phyloP scores from a whole-genome alignment of 2,113 vertebrate genomes.

The Cebus imitator region DNA sequence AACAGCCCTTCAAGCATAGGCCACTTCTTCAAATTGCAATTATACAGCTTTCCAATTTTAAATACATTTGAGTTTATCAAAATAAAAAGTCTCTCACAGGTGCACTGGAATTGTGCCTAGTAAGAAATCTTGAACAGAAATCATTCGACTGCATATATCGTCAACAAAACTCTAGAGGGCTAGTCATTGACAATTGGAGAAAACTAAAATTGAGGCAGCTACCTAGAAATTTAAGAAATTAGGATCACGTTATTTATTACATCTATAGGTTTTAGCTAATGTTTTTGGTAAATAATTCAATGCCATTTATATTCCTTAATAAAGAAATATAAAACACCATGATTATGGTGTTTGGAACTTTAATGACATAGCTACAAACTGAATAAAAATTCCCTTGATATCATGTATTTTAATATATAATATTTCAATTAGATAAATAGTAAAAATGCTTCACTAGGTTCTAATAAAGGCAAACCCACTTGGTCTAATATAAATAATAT shows the following conservation, averaged over 20 bases:
- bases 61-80: slow-evolving; percentile 47
- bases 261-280: not conserved
- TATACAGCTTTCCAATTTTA: slow-evolving; percentile 45
- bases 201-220: slow-evolving; percentile 1
- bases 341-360: not conserved
- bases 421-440: not conserved
- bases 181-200: not conserved
- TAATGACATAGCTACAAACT: not conserved
- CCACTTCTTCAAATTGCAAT: slow-evolving; percentile 35
- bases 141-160: not conserved
- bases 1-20: not conserved
- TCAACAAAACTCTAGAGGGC: not conserved
- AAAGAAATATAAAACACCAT: not conserved
- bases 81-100: slow-evolving; percentile 48
- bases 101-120: slow-evolving; percentile 51
- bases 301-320: not conserved
- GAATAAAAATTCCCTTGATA: not conserved
- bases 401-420: not conserved
- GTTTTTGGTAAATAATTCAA: not conserved
- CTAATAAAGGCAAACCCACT: not conserved
- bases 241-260: not conserved
- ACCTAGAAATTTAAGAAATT: not conserved
- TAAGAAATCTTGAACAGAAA: not conserved
- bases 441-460: not conserved
- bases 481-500: not conserved